Percentiles rank a stretch among this genome's conserved stretches.
These are phyloP conservation scores for Sciaenops ocellatus DNA, from an alignment of 2,797 vertebrate species.

Conservation along the genomic window DNA sequence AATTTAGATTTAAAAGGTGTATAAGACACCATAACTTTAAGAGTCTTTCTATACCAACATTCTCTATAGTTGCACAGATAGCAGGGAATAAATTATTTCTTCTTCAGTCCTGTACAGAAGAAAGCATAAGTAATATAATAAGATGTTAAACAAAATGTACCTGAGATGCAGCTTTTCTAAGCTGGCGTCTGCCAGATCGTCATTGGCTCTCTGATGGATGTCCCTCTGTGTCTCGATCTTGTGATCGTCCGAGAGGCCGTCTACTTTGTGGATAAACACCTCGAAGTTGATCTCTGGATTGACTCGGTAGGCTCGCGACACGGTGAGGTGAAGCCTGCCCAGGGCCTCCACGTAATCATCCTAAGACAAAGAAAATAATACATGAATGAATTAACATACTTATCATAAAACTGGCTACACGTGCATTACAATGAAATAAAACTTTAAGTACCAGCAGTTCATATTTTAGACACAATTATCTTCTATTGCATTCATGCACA, in stretches of 20 bases:
- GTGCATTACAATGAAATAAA: neutral
- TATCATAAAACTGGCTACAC: neutral
- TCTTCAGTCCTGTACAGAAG: neutral
- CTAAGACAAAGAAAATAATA: conserved; percentile 71
- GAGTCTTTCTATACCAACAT: neutral
- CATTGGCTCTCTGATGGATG: conserved; percentile 99
- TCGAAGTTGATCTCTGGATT: conserved; percentile 99
- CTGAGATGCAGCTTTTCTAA: conserved; percentile 99
- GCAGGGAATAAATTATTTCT: neutral
- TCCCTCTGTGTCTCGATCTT: conserved; percentile 99
- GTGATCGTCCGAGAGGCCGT: conserved; percentile 98
- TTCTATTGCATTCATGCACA: neutral
- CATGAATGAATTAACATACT: neutral
- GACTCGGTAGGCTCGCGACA: conserved; percentile 97
- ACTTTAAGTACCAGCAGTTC: neutral
- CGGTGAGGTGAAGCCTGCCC: conserved; percentile 96
- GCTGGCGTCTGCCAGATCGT: conserved; percentile 97
- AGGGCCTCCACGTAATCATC: conserved; percentile 99
- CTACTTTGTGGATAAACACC: conserved; percentile 99
- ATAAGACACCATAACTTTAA: neutral
- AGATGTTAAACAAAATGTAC: conserved; percentile 74
- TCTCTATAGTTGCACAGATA: neutral
- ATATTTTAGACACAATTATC: neutral
- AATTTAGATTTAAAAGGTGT: neutral
- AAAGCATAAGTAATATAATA: neutral